Evolutionary conservation across 1,140 invertebrate species (phyloP).

Genomic region (Babylonia areolata): DNA sequence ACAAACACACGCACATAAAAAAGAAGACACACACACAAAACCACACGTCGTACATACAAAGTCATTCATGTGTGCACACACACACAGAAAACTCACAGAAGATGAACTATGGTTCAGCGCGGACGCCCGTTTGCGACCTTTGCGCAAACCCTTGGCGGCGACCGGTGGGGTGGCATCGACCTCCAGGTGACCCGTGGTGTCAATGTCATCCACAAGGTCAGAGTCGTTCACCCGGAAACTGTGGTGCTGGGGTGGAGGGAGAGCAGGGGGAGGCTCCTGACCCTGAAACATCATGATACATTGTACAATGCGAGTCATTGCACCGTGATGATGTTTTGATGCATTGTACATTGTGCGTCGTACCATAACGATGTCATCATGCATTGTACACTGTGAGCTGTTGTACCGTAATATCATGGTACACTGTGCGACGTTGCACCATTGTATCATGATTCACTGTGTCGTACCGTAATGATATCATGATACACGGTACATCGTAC

Average conservation of each 20-base stretch:
- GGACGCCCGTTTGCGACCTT: slow-evolving; percentile 49
- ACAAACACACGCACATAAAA: neutral
- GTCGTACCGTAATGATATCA: no score
- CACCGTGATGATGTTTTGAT: no score
- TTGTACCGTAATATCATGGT: no score
- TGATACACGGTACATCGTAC: no score
- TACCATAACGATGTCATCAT: no score
- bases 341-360: no score
- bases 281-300: slow-evolving; percentile 27
- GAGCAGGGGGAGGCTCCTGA: slow-evolving; percentile 32
- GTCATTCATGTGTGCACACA: neutral
- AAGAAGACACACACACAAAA: neutral
- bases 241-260: neutral
- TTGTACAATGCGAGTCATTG: neutral
- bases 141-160: slow-evolving; percentile 51
- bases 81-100: no score
- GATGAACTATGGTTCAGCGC: slow-evolving; percentile 9
- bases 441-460: no score
- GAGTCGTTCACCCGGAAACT: slow-evolving; percentile 26
- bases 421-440: no score
- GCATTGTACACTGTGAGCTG: no score
- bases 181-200: slow-evolving; percentile 50
- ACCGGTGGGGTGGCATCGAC: slow-evolving; percentile 62
- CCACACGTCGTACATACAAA: neutral
- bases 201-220: slow-evolving; percentile 50